Evolutionary conservation across 1,140 invertebrate species (phyloP).

Genomic region (Carposina sasakii): DNA sequence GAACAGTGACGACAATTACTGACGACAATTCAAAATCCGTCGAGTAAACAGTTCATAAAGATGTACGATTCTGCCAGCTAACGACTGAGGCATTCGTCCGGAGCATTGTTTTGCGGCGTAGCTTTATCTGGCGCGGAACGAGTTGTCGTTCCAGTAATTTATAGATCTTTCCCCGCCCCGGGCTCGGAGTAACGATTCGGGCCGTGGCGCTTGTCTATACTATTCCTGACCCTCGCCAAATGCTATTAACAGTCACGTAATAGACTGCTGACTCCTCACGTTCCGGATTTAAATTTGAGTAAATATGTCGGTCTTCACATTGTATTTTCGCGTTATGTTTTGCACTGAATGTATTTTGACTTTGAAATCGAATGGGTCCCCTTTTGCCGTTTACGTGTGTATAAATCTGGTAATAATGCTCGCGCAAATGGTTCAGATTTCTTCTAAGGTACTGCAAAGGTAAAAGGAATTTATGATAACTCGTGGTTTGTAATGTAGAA

Average conservation of each 20-base stretch:
- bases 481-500: too few species aligned
- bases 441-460: too few species aligned
- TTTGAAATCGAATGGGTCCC: constrained; percentile 28
- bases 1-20: constrained; percentile 22
- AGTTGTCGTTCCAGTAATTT: constrained; percentile 68
- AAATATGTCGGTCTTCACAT: constrained; percentile 45
- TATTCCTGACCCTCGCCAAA: constrained; percentile 28
- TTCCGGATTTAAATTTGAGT: constrained; percentile 55
- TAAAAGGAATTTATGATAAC: too few species aligned
- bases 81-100: constrained; percentile 56
- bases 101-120: constrained; percentile 64
- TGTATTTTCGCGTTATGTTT: constrained; percentile 40
- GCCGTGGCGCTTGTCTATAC: constrained; percentile 38
- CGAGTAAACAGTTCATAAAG: constrained; percentile 57
- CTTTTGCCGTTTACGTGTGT: constrained; percentile 31
- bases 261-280: constrained; percentile 50
- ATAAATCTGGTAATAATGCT: too few species aligned
- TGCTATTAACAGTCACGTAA: constrained; percentile 61
- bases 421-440: too few species aligned
- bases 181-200: constrained; percentile 49
- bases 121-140: constrained; percentile 66
- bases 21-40: constrained; percentile 30
- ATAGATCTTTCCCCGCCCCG: constrained; percentile 63
- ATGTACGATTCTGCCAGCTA: constrained; percentile 49
- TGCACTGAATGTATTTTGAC: constrained; percentile 35